phyloP scores from a whole-genome alignment of 92 coral and sea anemone genomes.

The Pocillopora grandis region DNA sequence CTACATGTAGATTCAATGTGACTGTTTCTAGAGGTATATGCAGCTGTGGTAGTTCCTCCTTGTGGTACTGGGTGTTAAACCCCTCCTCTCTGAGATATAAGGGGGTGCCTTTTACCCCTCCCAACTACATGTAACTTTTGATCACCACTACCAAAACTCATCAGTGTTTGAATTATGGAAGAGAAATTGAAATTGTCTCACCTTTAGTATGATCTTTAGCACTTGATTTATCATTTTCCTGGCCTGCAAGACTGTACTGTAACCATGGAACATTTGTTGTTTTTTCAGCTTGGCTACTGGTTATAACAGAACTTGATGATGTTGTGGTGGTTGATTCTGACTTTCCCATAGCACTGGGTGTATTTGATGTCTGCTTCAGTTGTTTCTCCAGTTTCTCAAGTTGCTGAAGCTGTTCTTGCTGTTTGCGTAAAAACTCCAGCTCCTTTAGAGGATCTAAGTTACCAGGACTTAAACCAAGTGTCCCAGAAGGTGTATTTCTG shows the following conservation, averaged over 20 bases:
- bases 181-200: not conserved
- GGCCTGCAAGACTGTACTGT: not conserved
- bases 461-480: slow-evolving; percentile 16
- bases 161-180: not conserved
- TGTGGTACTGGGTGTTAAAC: no score
- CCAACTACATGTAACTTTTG: no score
- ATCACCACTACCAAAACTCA: no score
- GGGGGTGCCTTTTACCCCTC: no score
- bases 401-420: slow-evolving; percentile 85
- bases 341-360: not conserved
- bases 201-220: not conserved
- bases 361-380: slow-evolving; percentile 31
- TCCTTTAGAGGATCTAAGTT: slow-evolving; percentile 70
- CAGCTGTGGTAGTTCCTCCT: no score
- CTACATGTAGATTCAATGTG: no score
- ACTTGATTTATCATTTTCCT: not conserved
- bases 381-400: slow-evolving; percentile 70
- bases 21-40: no score
- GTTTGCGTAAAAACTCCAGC: slow-evolving; percentile 77
- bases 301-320: slow-evolving; percentile 3
- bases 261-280: not conserved
- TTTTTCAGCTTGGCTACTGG: not conserved
- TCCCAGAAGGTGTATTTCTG: slow-evolving; percentile 1
- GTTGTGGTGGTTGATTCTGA: not conserved
- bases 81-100: no score